Evolutionary conservation across 2,113 vertebrate species (phyloP).

Genomic region (Pelobates fuscus): DNA sequence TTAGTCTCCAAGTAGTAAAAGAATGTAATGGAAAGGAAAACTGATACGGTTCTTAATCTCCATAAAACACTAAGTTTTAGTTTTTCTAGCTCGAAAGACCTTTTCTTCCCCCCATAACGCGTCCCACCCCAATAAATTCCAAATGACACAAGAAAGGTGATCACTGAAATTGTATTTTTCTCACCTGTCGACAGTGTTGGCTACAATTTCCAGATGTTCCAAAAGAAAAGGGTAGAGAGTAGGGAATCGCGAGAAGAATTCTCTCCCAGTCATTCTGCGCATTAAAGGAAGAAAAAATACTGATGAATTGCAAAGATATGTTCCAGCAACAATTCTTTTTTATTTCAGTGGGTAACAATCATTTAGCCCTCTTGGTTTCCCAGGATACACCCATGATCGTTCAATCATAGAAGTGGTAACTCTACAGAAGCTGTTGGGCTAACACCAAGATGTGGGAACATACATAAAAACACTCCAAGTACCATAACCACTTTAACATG

Average conservation of each 20-base stretch:
- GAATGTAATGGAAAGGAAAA: neutral
- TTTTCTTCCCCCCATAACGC: neutral
- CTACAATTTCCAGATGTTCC: conserved; percentile 81
- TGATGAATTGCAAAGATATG: no score
- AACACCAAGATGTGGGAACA: no score
- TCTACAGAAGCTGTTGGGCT: no score
- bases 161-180: neutral
- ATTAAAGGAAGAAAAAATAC: conserved; percentile 29
- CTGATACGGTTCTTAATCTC: neutral
- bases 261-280: conserved; percentile 90
- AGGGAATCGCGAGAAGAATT: conserved; percentile 94
- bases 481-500: no score
- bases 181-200: conserved; percentile 81
- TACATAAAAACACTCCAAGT: no score
- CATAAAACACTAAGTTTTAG: no score
- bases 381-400: no score
- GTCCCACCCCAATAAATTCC: neutral
- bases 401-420: no score
- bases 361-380: no score
- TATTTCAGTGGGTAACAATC: no score
- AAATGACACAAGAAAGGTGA: conserved; percentile 1
- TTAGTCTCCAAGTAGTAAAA: neutral
- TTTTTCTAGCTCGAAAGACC: neutral
- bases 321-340: no score
- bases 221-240: conserved; percentile 92